Percentiles rank a stretch among this genome's conserved stretches.
phyloP scores from a whole-genome alignment of 2,113 vertebrate species.

The Thryonomys swinderianus region DNA sequence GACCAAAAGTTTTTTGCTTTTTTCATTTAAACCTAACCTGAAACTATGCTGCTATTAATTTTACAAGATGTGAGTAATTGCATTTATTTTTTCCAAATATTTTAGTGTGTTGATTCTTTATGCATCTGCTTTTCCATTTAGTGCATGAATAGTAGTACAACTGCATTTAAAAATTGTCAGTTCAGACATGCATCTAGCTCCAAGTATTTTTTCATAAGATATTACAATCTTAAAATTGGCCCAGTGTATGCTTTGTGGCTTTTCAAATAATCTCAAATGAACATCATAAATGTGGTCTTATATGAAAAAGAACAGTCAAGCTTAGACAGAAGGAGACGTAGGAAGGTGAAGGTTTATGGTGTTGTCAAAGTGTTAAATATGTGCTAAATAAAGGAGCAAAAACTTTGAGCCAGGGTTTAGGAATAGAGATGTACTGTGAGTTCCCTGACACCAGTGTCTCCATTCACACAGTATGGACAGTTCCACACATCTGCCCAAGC shows the following conservation, averaged over 20 bases:
- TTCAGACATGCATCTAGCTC: not conserved
- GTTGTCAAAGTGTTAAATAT: not conserved
- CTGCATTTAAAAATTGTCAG: not conserved
- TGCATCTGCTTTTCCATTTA: not conserved
- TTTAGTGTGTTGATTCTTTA: not conserved
- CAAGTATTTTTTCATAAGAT: not conserved
- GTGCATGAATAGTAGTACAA: no score
- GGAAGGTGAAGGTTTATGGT: not conserved
- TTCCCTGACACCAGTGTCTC: not conserved
- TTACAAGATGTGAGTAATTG: not conserved
- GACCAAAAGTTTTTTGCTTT: not conserved
- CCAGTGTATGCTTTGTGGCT: not conserved
- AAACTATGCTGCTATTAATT: not conserved
- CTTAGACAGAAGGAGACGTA: not conserved
- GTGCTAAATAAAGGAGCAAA: not conserved
- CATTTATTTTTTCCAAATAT: not conserved
- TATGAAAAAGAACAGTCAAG: not conserved
- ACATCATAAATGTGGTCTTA: not conserved
- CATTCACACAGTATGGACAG: not conserved
- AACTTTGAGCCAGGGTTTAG: not conserved
- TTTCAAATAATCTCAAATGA: not conserved
- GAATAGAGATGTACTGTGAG: not conserved
- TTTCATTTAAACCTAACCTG: not conserved
- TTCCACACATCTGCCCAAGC: accelerated
- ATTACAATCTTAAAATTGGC: not conserved